Evolutionary conservation across 2,113 vertebrate genomes (phyloP).

Genomic region (Cynopterus brachyotis): DNA sequence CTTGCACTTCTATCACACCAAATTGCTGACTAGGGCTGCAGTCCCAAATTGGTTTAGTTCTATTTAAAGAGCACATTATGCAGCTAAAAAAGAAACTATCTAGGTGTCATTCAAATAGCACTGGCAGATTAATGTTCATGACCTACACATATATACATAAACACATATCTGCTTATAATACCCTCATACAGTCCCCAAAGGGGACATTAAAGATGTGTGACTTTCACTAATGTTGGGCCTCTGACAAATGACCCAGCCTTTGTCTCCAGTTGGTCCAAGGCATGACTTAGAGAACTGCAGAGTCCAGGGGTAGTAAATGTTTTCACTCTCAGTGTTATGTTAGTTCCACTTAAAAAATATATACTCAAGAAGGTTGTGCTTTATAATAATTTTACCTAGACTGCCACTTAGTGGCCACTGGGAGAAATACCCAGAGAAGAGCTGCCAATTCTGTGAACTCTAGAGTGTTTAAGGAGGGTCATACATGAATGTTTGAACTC

Average conservation of each 20-base stretch:
- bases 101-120: not conserved
- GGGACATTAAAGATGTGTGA: not conserved
- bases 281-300: not conserved
- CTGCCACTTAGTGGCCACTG: constrained; percentile 84
- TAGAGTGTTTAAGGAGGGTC: not conserved
- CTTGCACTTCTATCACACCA: not conserved
- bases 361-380: not conserved
- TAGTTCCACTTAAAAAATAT: not conserved
- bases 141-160: not conserved
- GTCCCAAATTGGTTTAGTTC: not conserved
- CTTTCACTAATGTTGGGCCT: not conserved
- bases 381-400: constrained; percentile 82
- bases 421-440: constrained; percentile 58
- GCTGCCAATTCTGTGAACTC: not conserved
- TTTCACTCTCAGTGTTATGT: not conserved
- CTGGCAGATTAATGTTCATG: constrained; percentile 13
- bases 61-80: constrained; percentile 30
- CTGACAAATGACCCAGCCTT: not conserved
- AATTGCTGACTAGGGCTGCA: not conserved
- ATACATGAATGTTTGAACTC: not conserved
- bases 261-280: not conserved
- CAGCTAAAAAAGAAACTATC: not conserved
- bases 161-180: not conserved
- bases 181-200: not conserved
- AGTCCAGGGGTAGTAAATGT: not conserved